These are phyloP conservation scores for Solea solea DNA, from an alignment of 2,113 vertebrate genomes.

Conservation along the genomic window DNA sequence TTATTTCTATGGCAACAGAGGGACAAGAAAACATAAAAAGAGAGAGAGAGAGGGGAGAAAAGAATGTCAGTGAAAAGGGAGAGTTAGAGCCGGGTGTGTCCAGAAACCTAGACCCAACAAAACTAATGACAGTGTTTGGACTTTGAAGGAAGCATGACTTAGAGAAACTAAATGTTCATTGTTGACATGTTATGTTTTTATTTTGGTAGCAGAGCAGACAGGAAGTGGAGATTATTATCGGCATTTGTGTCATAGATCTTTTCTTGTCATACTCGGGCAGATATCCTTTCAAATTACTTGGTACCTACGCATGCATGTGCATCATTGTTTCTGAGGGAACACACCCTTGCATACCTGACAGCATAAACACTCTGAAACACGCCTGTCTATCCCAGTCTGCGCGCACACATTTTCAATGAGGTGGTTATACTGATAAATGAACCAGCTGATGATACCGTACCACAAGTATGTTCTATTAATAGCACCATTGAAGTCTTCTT, in stretches of 20 bases:
- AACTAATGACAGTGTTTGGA: slow-evolving; percentile 7
- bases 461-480: background rate
- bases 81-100: slow-evolving; percentile 49
- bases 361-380: slow-evolving; percentile 9
- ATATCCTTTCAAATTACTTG: slow-evolving; percentile 1
- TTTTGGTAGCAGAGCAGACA: background rate
- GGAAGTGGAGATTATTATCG: background rate
- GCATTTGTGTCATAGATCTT: slow-evolving; percentile 1
- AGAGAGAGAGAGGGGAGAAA: background rate
- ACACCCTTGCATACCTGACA: slow-evolving; percentile 28
- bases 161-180: background rate
- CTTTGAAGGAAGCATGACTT: slow-evolving; percentile 19
- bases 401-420: background rate
- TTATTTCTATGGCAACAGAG: slow-evolving; percentile 71
- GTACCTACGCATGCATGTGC: too few species aligned
- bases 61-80: slow-evolving; percentile 14
- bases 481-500: background rate
- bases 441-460: background rate
- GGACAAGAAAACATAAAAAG: slow-evolving; percentile 44
- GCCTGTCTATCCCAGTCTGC: background rate
- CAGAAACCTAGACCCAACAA: slow-evolving; percentile 7
- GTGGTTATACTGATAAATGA: background rate
- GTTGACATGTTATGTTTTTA: background rate
- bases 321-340: background rate
- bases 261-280: background rate